Base-by-base conservation (phyloP, 2,888 invertebrate genomes). In the Torymus aiolomorphi region DNA sequence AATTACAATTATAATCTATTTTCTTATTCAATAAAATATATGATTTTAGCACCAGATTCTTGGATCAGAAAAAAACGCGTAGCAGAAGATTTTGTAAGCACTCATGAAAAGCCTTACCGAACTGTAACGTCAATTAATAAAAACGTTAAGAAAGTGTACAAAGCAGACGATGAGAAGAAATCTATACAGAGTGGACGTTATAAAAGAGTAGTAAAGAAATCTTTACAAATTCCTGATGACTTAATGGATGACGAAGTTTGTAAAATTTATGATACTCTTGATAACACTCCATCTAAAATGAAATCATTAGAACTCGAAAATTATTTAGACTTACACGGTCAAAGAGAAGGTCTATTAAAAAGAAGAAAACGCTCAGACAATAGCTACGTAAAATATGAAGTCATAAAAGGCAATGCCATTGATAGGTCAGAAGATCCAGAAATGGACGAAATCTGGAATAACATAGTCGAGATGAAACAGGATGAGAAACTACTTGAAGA, bases 401-500 rank as follows among this genome's bases (percentile, higher is more conserved):
- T 57, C 8, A 42, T 72, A 42, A 49, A 61, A 18, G 59, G 61
- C 31, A 80, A 78, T 54, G 49, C 16, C 10, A 80, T 80, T 13
- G 18, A 76, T 57, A 69, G 70, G 14, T 59, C 56, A 1, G n/a
- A 72, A 16, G 72, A 81, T 62, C 18, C 54, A 1, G 80, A 83
- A 52, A 72, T 83, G 63, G 82, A 84, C 14, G 72, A 82, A 54
- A 78, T 83, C 57, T 82, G 80, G 83, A 65, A 59, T 49, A 80
- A 82, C 16, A 78, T 83, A 5, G 31, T 76, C 4, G 80, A 80
- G 59, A 80, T 82, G 59, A 81, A 80, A 42, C 54, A 82, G n/a
- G 81, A 82, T 20, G 83, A 82, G 49, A 62, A 82, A 59, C 57
- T 83, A 1, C 74, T 84, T 1, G 49, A 81, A 31, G 82, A 84